Conservation (phyloP, 2,797 vertebrate species). For the Smutsia temminckii region DNA sequence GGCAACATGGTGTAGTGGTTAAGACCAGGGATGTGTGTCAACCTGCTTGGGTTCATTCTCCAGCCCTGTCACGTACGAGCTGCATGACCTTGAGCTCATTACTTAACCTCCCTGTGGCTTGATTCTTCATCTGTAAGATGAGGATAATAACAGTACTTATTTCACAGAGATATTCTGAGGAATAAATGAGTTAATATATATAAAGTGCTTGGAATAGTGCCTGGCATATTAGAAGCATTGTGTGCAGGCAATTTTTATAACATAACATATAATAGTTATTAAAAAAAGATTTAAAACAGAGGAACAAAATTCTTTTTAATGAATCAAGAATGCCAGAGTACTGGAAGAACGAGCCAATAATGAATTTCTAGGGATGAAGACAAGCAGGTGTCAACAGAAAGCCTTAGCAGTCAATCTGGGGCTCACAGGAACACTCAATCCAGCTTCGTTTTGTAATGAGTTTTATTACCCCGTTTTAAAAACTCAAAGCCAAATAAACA, state of each 20-base stretch:
- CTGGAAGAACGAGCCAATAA: background rate
- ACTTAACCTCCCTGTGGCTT: background rate
- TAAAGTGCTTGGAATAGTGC: background rate
- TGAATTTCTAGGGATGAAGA: background rate
- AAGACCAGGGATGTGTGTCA: background rate
- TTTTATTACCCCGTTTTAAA: background rate
- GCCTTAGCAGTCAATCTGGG: background rate
- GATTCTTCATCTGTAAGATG: background rate
- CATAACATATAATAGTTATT: background rate
- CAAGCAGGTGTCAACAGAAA: background rate
- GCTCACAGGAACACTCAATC: background rate
- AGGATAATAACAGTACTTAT: background rate
- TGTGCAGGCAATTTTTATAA: background rate
- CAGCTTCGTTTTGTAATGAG: background rate
- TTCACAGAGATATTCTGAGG: background rate
- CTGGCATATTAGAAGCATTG: background rate
- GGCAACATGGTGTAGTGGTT: background rate
- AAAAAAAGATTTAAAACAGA: slow-evolving; percentile 41
- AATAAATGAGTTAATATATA: background rate
- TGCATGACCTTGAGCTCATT: background rate
- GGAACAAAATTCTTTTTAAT: slow-evolving; percentile 2
- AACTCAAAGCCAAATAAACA: slow-evolving; percentile 45
- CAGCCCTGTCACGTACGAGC: background rate
- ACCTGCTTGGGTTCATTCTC: background rate
- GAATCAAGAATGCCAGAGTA: background rate